phyloP scores from a whole-genome alignment of 2,113 vertebrate species.

The Parus major region DNA sequence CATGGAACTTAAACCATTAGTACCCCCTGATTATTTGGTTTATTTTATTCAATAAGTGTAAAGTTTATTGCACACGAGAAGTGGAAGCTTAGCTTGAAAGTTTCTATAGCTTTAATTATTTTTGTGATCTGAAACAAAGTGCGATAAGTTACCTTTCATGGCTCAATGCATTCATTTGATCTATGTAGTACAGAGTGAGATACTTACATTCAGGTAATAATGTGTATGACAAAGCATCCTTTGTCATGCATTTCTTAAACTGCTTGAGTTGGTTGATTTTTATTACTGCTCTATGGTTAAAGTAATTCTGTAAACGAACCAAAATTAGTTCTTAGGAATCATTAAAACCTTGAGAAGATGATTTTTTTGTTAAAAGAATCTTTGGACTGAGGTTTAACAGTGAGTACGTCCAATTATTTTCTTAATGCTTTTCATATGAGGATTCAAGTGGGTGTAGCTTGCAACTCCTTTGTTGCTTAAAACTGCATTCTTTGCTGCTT shows the following conservation, averaged over 20 bases:
- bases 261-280: neutral
- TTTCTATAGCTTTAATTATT: neutral
- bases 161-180: neutral
- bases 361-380: neutral
- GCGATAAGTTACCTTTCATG: neutral
- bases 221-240: neutral
- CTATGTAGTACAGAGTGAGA: fast-evolving
- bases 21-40: neutral
- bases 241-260: neutral
- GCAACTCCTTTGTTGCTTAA: neutral
- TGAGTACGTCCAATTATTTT: fast-evolving
- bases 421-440: fast-evolving
- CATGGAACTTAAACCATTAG: neutral
- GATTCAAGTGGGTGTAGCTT: neutral
- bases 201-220: neutral
- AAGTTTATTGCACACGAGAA: fast-evolving
- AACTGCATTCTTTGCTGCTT: neutral
- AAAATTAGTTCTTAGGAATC: neutral
- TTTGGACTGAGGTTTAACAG: neutral
- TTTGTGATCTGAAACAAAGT: neutral
- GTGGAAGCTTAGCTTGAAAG: fast-evolving
- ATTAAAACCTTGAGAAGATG: neutral
- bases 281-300: fast-evolving
- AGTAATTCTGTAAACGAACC: neutral
- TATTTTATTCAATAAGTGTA: fast-evolving